Base-by-base conservation (phyloP, 2,113 vertebrate genomes). In the Ariopsis seemanni region DNA sequence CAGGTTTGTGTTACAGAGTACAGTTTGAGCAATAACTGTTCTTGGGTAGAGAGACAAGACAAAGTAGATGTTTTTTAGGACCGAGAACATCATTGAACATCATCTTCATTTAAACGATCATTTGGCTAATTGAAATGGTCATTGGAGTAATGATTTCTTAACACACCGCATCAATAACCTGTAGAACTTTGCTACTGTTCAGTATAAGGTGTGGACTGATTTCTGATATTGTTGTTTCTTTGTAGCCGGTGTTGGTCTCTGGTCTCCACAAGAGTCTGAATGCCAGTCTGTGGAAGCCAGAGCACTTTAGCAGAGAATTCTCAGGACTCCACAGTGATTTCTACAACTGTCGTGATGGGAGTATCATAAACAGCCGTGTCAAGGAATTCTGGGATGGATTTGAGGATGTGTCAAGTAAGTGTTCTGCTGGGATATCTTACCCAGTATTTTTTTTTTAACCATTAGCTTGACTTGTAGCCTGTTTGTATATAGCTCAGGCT, bases 351-450 rank as follows among this genome's bases (percentile, higher is more conserved):
- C 96, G 96, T 91, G 96, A 97, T 87, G 96, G 96, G 85, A 92
- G 96, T 83, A 94, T 96, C 93, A 96, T 96, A 85, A 97, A 94
- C 90, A 91, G 94, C 86, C 96, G 92, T 10, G 95, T 97, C 91
- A 97, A 97, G 85, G 96, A 97, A 88, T 97, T 97, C 93, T 97
- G 97, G 97, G 96, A 97, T 92, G 96, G 97, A 91, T 97, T 97
- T 94, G 96, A 97, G 95, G 96, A 97, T 90, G 92, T 97, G 90
- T 95, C 96, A 60, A 97, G 96, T 97, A 96, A 88, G 89, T 90
- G 85, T 82, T 83, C 4, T 60, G 48, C 34, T 15, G 1, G 9
- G 25, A 17, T 74, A 1, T 63, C 20, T 6, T 71, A 2, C 30
- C n/a, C 8, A 79, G 62, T 18, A 22, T 42, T 34, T 34, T 34